Conservation (phyloP, 1,140 invertebrate species). For the Brachystomella parvula region DNA sequence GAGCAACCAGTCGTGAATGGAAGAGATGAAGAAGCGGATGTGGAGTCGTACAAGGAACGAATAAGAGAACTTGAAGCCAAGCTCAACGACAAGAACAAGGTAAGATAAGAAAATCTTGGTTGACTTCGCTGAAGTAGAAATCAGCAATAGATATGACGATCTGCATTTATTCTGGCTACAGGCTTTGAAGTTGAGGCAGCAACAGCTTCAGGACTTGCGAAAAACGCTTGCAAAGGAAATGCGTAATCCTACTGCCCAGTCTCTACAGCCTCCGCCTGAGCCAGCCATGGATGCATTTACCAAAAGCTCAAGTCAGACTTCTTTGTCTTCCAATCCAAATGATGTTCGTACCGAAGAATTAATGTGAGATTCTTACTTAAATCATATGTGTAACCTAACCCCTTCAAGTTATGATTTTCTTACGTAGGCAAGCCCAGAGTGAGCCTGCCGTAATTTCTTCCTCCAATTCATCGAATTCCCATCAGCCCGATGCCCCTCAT, state of each 20-base stretch:
- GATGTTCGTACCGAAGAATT: conserved; percentile 21
- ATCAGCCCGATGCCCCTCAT: background rate
- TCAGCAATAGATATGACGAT: no score
- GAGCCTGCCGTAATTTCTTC: conserved; percentile 15
- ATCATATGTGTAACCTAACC: background rate
- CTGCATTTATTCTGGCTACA: no score
- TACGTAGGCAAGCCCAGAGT: background rate
- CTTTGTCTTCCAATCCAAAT: conserved; percentile 5
- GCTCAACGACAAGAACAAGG: background rate
- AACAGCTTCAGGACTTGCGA: conserved; percentile 26
- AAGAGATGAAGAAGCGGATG: conserved; percentile 20
- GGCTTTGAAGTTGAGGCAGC: conserved; percentile 22
- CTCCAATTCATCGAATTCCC: conserved; percentile 10
- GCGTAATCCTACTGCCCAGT: conserved; percentile 6
- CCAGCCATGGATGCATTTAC: background rate
- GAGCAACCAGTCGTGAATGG: conserved; percentile 1
- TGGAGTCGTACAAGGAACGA: conserved; percentile 2
- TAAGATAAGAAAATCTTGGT: no score
- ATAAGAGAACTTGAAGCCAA: conserved; percentile 3
- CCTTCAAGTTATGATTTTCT: background rate
- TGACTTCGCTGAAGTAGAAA: no score
- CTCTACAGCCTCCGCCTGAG: background rate
- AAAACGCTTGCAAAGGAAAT: conserved; percentile 22
- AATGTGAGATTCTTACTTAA: conserved; percentile 13
- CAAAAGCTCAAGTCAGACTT: background rate